Conservation (phyloP, 2,797 vertebrate species). For the Coendou prehensilis region DNA sequence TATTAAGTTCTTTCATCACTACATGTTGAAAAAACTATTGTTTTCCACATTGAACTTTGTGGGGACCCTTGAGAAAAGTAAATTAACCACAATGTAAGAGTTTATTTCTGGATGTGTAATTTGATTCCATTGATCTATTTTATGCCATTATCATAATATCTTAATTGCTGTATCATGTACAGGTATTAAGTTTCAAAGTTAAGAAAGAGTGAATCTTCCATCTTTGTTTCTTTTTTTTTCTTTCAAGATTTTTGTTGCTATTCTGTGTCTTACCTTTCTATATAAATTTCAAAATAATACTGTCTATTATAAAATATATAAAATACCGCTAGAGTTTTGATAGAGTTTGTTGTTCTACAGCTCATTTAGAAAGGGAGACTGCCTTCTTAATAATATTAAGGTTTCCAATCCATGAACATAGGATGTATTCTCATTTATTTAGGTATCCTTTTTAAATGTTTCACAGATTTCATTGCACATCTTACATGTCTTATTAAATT, state of each 20-base stretch:
- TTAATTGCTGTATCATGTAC: not conserved
- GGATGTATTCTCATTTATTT: not conserved
- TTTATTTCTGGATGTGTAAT: not conserved
- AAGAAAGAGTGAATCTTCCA: no score
- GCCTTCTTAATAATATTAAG: not conserved
- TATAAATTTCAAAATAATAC: not conserved
- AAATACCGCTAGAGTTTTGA: not conserved
- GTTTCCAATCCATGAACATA: slow-evolving; percentile 11
- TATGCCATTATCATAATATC: not conserved
- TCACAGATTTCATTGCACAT: not conserved
- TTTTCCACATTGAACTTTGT: not conserved
- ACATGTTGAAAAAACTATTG: not conserved
- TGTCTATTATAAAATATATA: not conserved
- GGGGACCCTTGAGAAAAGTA: not conserved
- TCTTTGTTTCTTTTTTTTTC: not conserved
- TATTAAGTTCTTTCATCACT: not conserved
- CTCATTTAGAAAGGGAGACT: not conserved
- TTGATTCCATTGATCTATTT: not conserved
- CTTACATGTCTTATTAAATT: not conserved
- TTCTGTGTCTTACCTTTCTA: not conserved
- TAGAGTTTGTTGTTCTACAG: not conserved
- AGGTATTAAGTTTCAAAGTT: not conserved
- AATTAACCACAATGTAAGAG: not conserved
- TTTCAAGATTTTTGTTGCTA: not conserved
- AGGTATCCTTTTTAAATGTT: not conserved